Conservation (phyloP, 2,888 invertebrate species). For the Morpho helenor region DNA sequence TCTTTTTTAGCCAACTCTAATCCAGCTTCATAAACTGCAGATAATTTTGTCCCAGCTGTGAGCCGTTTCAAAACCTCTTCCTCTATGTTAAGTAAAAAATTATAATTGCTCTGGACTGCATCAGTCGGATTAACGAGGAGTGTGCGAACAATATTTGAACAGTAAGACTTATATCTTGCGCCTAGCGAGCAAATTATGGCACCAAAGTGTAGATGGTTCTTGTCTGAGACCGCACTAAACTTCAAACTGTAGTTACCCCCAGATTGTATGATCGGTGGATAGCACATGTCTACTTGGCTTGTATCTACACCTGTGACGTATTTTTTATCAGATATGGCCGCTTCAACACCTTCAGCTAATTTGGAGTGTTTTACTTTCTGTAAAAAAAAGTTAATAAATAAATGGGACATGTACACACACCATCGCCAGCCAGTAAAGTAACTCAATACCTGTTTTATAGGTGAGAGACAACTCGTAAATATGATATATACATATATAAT, state of each 20-base stretch:
- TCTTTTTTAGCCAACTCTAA: conserved; percentile 90
- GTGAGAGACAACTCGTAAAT: too few species aligned
- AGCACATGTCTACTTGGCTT: conserved; percentile 96
- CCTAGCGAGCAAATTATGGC: conserved; percentile 97
- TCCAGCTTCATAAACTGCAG: conserved; percentile 92
- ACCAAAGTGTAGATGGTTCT: conserved; percentile 96
- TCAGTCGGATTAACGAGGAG: conserved; percentile 95
- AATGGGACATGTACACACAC: too few species aligned
- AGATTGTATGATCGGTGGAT: conserved; percentile 99
- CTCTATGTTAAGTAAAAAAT: conserved; percentile 92
- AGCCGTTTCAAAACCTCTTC: conserved; percentile 93
- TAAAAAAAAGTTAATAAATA: background rate
- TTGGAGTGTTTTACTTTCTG: conserved; percentile 98
- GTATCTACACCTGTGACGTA: conserved; percentile 95
- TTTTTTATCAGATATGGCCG: conserved; percentile 96
- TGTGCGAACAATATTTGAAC: conserved; percentile 98
- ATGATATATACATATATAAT: too few species aligned
- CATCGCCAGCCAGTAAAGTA: too few species aligned
- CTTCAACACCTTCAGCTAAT: conserved; percentile 96
- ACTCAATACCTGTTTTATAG: too few species aligned
- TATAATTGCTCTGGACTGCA: conserved; percentile 91
- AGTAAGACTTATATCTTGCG: conserved; percentile 97
- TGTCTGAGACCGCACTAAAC: conserved; percentile 97
- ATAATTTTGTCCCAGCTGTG: conserved; percentile 89
- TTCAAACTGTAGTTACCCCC: conserved; percentile 98